These are phyloP conservation scores for Cosmopolites sordidus DNA, from an alignment of 2,888 invertebrate species.

Conservation along the genomic window DNA sequence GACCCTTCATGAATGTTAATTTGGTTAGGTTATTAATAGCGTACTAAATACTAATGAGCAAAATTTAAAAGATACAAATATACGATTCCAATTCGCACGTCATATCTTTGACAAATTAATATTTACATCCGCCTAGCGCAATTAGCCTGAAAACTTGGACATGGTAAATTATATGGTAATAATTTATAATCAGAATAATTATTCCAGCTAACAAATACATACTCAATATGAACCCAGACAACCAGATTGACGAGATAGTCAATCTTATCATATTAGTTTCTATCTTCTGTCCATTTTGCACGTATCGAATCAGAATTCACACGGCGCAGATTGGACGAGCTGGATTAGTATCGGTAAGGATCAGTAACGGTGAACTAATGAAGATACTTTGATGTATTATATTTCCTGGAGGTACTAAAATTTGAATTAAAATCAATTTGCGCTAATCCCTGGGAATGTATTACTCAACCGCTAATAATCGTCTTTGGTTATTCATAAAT, in stretches of 20 bases:
- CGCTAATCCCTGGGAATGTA: not conserved
- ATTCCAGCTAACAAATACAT: conserved; percentile 3
- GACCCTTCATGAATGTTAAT: too few species aligned
- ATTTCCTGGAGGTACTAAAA: not conserved
- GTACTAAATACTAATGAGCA: not conserved
- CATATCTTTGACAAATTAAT: conserved; percentile 11
- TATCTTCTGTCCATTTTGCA: not conserved
- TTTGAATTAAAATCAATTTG: not conserved
- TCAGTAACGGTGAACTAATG: not conserved
- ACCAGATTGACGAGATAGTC: too few species aligned
- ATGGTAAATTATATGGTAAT: conserved; percentile 10
- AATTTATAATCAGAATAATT: conserved; percentile 15
- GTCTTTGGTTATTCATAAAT: too few species aligned
- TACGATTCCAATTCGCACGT: not conserved
- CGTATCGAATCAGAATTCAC: not conserved
- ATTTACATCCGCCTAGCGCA: conserved; percentile 9
- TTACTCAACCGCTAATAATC: too few species aligned
- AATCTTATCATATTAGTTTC: conserved; percentile 4
- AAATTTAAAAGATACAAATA: not conserved
- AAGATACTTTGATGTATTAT: not conserved
- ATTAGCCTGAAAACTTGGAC: conserved; percentile 14
- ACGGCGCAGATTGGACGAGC: not conserved
- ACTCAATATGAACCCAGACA: conserved; percentile 2
- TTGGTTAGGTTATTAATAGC: too few species aligned
- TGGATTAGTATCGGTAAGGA: not conserved